Conservation (phyloP, 2,888 invertebrate genomes). For the Cryptops parisi region DNA sequence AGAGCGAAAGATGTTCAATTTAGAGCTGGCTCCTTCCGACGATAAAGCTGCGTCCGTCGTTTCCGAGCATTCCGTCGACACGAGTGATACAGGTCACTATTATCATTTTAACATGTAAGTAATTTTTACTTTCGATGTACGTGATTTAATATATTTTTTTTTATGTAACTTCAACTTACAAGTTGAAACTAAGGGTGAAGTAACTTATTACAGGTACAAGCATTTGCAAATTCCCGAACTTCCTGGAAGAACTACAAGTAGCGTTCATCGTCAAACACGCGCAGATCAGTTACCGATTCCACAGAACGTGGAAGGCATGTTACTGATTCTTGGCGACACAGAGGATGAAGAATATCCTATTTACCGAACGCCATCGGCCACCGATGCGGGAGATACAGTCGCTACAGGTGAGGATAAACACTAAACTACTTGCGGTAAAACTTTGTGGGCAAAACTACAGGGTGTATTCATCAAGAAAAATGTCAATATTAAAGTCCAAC, state of each 20-base stretch:
- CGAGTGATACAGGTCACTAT: slow-evolving; percentile 4
- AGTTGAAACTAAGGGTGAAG: too few relatives aligned
- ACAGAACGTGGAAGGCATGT: neutral
- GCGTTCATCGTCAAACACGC: slow-evolving; percentile 14
- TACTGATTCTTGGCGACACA: slow-evolving; percentile 59
- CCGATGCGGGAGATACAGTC: slow-evolving; percentile 41
- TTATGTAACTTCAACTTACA: too few relatives aligned
- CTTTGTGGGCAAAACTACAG: neutral
- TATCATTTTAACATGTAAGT: slow-evolving; percentile 15
- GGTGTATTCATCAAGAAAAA: too few relatives aligned
- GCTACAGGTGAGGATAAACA: slow-evolving; percentile 39
- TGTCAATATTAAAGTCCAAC: neutral
- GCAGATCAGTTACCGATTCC: slow-evolving; percentile 14
- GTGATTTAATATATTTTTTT: too few relatives aligned
- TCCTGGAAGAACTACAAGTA: slow-evolving; percentile 13
- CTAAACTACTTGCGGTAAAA: neutral
- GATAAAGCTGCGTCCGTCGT: neutral
- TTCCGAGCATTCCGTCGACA: neutral
- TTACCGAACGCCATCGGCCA: slow-evolving; percentile 38
- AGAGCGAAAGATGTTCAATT: slow-evolving; percentile 8
- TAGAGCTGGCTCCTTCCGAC: slow-evolving; percentile 11
- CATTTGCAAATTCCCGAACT: slow-evolving; percentile 12
- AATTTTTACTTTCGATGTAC: neutral
- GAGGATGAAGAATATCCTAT: slow-evolving; percentile 49
- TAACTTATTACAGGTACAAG: too few relatives aligned